These are phyloP conservation scores for Phenganax marumi DNA, from an alignment of 92 coral and sea anemone genomes.

Conservation along the genomic window DNA sequence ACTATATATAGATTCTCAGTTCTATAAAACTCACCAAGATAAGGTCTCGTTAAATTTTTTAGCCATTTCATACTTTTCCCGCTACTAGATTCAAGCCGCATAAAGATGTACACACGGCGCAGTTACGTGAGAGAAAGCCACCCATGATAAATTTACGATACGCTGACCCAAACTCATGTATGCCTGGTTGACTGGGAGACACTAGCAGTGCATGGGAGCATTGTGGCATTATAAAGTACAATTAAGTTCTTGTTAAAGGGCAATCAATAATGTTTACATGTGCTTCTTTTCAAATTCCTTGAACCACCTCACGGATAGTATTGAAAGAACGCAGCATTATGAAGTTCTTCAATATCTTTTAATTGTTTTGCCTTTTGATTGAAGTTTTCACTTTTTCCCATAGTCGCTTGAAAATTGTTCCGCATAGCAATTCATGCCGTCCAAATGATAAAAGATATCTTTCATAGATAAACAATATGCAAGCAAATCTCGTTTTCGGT, in stretches of 20 bases:
- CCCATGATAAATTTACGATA: neutral
- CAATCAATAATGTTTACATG: too few species aligned
- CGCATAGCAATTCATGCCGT: too few species aligned
- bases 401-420: too few species aligned
- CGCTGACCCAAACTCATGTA: slow-evolving; percentile 10
- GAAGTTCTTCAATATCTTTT: neutral
- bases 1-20: neutral
- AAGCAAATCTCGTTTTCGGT: neutral
- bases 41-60: slow-evolving; percentile 13
- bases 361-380: neutral
- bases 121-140: neutral
- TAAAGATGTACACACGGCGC: neutral
- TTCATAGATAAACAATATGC: neutral
- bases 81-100: neutral
- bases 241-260: too few species aligned
- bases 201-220: too few species aligned
- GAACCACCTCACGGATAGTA: too few species aligned
- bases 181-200: slow-evolving; percentile 1
- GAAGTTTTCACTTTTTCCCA: neutral
- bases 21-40: slow-evolving; percentile 25
- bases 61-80: slow-evolving; percentile 30
- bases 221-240: too few species aligned
- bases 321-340: too few species aligned
- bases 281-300: too few species aligned
- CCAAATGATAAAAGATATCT: neutral